These are phyloP conservation scores for Argyra leucocephala DNA, from an alignment of 2,888 invertebrate species.

Conservation along the genomic window DNA sequence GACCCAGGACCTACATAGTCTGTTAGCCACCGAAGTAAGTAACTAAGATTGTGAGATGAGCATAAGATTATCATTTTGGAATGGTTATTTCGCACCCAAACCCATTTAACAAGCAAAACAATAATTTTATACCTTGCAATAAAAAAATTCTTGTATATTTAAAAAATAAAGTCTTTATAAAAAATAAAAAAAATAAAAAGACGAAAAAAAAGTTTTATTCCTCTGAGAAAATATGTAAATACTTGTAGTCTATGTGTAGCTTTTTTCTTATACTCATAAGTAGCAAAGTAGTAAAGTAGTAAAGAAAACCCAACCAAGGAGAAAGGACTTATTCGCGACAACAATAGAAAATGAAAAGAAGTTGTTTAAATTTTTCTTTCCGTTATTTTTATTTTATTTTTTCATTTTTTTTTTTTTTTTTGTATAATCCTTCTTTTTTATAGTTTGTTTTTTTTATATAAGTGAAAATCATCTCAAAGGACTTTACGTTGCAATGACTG, in stretches of 20 bases:
- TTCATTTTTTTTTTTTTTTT: not conserved
- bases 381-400: not conserved
- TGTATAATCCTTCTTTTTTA: not conserved
- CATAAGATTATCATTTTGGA: too few species aligned
- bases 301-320: not conserved
- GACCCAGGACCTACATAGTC: too few species aligned
- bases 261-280: constrained; percentile 1
- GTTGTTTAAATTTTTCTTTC: not conserved
- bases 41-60: too few species aligned
- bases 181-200: not conserved
- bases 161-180: too few species aligned
- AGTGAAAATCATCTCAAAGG: not conserved
- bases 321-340: not conserved
- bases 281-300: not conserved
- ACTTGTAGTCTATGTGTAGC: not conserved
- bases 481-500: not conserved
- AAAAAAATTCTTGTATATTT: too few species aligned
- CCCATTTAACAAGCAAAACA: too few species aligned
- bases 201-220: not conserved
- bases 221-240: not conserved
- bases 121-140: too few species aligned
- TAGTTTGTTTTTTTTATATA: not conserved
- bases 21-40: too few species aligned
- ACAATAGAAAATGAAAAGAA: not conserved
- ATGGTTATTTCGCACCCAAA: too few species aligned